phyloP scores from a whole-genome alignment of 2,797 vertebrate genomes.

The Bradypus variegatus region DNA sequence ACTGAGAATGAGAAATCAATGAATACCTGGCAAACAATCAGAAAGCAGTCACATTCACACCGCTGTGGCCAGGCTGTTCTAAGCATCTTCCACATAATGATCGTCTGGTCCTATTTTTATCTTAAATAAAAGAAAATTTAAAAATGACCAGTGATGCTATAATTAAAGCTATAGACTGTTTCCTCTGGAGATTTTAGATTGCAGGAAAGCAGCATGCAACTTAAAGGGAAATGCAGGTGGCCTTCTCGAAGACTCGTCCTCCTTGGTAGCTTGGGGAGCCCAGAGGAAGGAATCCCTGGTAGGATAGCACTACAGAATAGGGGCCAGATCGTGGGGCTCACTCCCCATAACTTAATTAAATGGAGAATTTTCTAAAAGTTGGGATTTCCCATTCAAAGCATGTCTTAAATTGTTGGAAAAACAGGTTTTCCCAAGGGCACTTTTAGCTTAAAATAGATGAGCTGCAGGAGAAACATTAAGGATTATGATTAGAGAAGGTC shows the following conservation, averaged over 20 bases:
- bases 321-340: neutral
- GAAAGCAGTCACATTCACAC: accelerated
- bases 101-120: neutral
- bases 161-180: neutral
- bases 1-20: neutral
- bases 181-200: neutral
- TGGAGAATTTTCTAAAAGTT: neutral
- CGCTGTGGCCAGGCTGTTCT: accelerated
- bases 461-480: accelerated
- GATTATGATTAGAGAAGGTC: neutral
- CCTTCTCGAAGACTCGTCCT: neutral
- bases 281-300: neutral
- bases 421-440: neutral
- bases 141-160: neutral
- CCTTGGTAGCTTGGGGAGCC: accelerated
- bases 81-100: neutral
- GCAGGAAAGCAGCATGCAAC: neutral
- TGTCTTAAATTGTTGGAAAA: neutral
- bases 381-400: neutral
- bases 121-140: neutral
- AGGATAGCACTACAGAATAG: neutral
- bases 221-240: neutral
- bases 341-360: neutral
- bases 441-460: neutral
- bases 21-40: neutral